Base-by-base conservation (phyloP, 2,797 vertebrate species). In the Pogoniulus pusillus region DNA sequence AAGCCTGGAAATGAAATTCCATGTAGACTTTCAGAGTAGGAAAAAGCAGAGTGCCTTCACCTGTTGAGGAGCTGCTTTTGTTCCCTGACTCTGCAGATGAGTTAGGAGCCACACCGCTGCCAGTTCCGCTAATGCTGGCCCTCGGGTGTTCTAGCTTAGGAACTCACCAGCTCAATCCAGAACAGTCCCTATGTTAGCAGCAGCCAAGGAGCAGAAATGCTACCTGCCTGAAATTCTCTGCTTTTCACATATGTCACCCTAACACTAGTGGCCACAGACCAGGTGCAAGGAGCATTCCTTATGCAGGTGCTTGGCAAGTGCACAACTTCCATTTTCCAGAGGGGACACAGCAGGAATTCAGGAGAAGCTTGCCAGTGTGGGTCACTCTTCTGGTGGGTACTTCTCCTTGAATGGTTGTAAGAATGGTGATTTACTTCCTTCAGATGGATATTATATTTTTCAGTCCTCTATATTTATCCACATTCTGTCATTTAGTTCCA, bases 391-490 rank as follows among this genome's bases (percentile, higher is more conserved):
- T 68, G 16, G 17, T 34, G 26, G 12, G 4, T 60, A 41, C 63
- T 43, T 94, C 57, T 64, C 55, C 51, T 32, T 53, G 65, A 43
- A 10, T 80, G 32, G 4, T 59, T 90, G 57, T 4, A 8, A 85
- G 60, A 39, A 20, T 58, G 53, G 59, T 34, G 53, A 57, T 87
- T 89, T 96, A 85, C 87, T 93, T 96, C 39, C 84, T 91, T 89
- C 84, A 91, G 91, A 91, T 84, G 87, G 66, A 85, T 90, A 87
- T 35, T 80, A 43, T 66, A 70, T 81, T 81, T 87, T 94, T 87
- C 43, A 75, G 63, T 72, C 59, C 49, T 90, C 88, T 95, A 94
- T 96, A 87, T 96, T 94, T 96, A 94, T 81, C 66, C 64, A 63
- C 5, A 0, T 93, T 90, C 82, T 91, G 78, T 90, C 82, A 60